Evolutionary conservation across 2,113 vertebrate genomes (phyloP), one percentile per base, ranked within the genome.

Genomic region (Alaudala cheleensis): DNA sequence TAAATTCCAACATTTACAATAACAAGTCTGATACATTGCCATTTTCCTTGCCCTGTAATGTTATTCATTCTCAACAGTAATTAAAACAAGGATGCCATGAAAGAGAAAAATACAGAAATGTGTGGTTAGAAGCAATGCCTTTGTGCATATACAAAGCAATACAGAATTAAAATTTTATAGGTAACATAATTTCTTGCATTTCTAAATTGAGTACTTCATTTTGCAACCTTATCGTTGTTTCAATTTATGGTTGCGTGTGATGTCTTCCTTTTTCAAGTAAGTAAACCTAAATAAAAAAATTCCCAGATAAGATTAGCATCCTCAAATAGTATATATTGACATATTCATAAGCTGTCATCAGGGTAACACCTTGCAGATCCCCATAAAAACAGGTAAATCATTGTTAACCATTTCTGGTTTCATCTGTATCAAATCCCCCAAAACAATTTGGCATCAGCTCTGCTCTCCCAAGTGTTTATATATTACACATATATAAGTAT

Each of bases 91-190:
- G 49, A 73, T 94, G 31, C 28, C 49, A 69, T 80, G 78, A 82
- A 71, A 89, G 88, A 91, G 92, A 87, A 93, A 95, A 91, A 87
- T 76, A 96, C 66, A 65, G 78, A 85, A 85, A 79, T 37, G 5
- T 66, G 56, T 92, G 34, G 53, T 89, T 96, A 92, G 84, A 89
- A 92, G 53, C 21, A 81, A 64, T 57, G 57, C 11, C 42, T 92
- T 95, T 91, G 80, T 91, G 73, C 49, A 82, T 87, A 61, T 45
- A 84, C 73, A 96, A 91, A 93, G 66, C 56, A 89, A 88, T 39
- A 82, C 39, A 90, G 56, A 93, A 93, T 91, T 96, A 94, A 95
- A 93, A 65, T 95, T 90, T 95, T 86, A 96, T 88, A 93, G 49
- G 64, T 82, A 79, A 87, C 60, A 84, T 91, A 5, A 89, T 84